Evolutionary conservation across 1,140 invertebrate genomes (phyloP), one percentile per base, ranked within the genome.

Genomic region (Rhopalosiphum padi): DNA sequence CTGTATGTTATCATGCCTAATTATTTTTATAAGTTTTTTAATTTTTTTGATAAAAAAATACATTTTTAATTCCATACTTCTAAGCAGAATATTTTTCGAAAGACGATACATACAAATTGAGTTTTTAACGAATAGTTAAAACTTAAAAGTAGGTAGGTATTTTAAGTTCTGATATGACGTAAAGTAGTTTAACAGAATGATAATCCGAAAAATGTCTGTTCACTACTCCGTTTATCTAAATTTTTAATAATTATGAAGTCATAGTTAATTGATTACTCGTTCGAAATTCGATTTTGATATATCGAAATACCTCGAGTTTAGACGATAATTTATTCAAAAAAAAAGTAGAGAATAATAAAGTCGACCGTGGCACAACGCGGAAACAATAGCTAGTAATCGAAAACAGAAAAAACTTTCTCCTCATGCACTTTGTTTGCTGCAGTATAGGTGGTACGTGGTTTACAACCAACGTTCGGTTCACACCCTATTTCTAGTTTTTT

Each of bases 361-460:
- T 77, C 60, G 15, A 77, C 4, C 60, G 11, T 68, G 11, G 60
- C 4, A 15, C 30, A 18, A 77, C 18, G 30, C 60, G 15, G 5
- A 77, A 77, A 77, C 60, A 77, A 77, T 77, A 35, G 60, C 15
- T 77, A 15, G 4, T 60, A 60, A 60, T 60, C 25, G 55, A 60
- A 77, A 77, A 68, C 60, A 15, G 60, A 68, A 77, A 77, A 77
- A 77, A 77, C 60, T 77, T 77, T 77, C 60, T 77, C 30, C 60
- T n/a, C 6, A 18, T 77, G 15, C 30, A 51, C 11, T 77, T 77
- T n/a, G 15, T 77, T 0, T n/a, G 60, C 30, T 30, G 11, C 2
- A 25, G 55, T 60, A 60, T 35, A 18, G 4, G 15, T 18, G 60
- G 15, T n/a, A 77, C n/a, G 2, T n/a, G 11, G n/a, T 77, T 77